Conservation (phyloP, 2,113 vertebrate species). For the Athene noctua region DNA sequence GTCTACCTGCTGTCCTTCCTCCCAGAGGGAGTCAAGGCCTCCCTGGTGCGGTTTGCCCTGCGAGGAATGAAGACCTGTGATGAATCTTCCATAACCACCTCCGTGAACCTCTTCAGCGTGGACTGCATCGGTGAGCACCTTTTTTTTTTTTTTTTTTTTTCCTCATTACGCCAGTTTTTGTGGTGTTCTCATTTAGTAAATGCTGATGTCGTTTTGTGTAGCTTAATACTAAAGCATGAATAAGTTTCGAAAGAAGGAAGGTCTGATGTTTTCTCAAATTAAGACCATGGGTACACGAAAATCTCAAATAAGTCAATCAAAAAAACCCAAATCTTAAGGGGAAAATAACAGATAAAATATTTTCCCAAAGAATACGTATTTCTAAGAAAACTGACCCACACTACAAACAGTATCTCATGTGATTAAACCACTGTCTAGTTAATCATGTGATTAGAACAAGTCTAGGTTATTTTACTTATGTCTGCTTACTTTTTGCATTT, state of each 20-base stretch:
- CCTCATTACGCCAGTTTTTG: neutral
- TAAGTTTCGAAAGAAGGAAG: neutral
- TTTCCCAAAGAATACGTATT: neutral
- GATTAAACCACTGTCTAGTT: neutral
- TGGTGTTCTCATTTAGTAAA: neutral
- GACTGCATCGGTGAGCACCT: conserved; percentile 83
- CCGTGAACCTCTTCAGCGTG: conserved; percentile 78
- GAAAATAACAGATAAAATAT: neutral
- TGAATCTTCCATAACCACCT: conserved; percentile 65
- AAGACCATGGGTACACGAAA: neutral
- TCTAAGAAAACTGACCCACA: neutral
- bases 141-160: neutral
- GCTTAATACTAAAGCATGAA: neutral
- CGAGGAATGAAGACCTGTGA: conserved; percentile 62
- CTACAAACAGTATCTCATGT: neutral
- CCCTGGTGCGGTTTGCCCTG: conserved; percentile 72
- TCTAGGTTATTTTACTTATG: neutral
- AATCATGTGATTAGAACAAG: neutral
- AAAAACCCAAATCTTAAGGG: neutral
- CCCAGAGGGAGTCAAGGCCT: conserved; percentile 78
- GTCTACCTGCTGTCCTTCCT: conserved; percentile 84
- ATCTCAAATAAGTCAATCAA: neutral
- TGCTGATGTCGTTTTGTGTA: neutral
- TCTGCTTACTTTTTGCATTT: conserved; percentile 1
- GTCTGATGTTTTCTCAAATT: neutral